These are phyloP conservation scores for Sebastes minor DNA, from an alignment of 2,797 vertebrate genomes.

Conservation along the genomic window DNA sequence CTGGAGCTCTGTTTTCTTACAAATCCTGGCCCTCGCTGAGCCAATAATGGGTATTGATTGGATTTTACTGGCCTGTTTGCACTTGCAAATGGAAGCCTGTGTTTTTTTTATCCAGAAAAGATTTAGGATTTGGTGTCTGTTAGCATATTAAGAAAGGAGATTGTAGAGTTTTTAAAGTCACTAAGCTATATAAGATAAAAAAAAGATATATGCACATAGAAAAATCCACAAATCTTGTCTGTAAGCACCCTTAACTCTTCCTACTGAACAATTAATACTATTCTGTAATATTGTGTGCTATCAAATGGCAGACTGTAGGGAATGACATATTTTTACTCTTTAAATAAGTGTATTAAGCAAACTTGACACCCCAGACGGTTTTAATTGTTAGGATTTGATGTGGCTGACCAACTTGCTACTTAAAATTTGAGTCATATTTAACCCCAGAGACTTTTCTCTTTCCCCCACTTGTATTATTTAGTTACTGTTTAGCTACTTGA, in stretches of 20 bases:
- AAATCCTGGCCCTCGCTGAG: conserved; percentile 56
- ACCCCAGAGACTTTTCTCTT: conserved; percentile 52
- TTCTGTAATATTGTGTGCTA: neutral
- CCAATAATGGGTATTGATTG: conserved; percentile 73
- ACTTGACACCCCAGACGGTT: conserved; percentile 43
- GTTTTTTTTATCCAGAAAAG: conserved; percentile 35
- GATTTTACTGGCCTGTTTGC: conserved; percentile 61
- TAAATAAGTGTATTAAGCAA: conserved; percentile 34
- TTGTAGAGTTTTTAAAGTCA: neutral
- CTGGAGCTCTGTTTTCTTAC: conserved; percentile 56
- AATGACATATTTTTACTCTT: conserved; percentile 18
- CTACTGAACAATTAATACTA: neutral
- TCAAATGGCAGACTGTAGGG: neutral
- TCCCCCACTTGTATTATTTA: conserved; percentile 60
- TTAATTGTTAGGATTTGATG: conserved; percentile 42
- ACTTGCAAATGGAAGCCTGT: conserved; percentile 54
- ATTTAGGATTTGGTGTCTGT: conserved; percentile 17
- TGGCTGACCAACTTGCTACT: conserved; percentile 24
- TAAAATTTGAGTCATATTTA: conserved; percentile 54
- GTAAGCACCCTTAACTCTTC: neutral
- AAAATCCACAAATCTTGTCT: conserved; percentile 3
- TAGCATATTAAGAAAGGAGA: conserved; percentile 16
- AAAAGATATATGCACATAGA: neutral
- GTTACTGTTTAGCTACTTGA: conserved; percentile 62
- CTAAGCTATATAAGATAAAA: neutral